Percentiles rank a stretch among this genome's conserved stretches.
phyloP scores from a whole-genome alignment of 1,140 invertebrate species.

The Scaptomyza montana region DNA sequence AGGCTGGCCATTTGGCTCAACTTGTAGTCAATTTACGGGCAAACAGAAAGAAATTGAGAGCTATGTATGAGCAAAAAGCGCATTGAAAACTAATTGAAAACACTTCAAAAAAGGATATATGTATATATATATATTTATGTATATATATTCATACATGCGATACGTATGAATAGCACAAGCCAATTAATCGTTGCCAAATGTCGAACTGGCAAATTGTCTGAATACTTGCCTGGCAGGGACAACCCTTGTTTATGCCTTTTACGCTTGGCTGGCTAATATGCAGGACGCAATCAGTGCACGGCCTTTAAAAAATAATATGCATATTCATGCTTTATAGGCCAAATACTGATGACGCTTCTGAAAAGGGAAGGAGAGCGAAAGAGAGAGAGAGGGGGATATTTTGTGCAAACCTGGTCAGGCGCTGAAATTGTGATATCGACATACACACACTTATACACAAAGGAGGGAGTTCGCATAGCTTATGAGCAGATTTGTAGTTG shows the following conservation, averaged over 20 bases:
- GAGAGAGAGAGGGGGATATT: too few relatives aligned
- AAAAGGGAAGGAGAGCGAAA: not conserved
- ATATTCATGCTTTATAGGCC: not conserved
- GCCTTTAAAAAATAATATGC: slow-evolving; percentile 5
- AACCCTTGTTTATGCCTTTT: slow-evolving; percentile 9
- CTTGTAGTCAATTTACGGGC: slow-evolving; percentile 6
- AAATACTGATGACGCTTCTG: not conserved
- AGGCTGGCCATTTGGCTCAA: slow-evolving; percentile 4
- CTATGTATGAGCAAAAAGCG: slow-evolving; percentile 30
- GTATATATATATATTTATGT: too few relatives aligned
- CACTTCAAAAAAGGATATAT: slow-evolving; percentile 65
- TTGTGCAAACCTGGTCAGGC: not conserved
- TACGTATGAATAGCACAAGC: slow-evolving; percentile 51
- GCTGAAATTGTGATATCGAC: slow-evolving; percentile 6
- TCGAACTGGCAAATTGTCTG: slow-evolving; percentile 49
- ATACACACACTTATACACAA: not conserved
- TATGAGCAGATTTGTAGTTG: slow-evolving; percentile 14
- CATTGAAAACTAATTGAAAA: slow-evolving; percentile 71
- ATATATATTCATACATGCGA: slow-evolving; percentile 8
- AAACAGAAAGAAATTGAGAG: slow-evolving; percentile 9
- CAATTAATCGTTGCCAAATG: slow-evolving; percentile 52
- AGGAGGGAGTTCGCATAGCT: slow-evolving; percentile 2
- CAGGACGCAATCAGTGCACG: not conserved
- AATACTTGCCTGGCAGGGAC: slow-evolving; percentile 17
- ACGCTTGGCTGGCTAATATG: slow-evolving; percentile 7